Percentiles rank a stretch among this genome's conserved stretches.
These are phyloP conservation scores for Coelogynopora nodosa DNA, from an alignment of 2,888 invertebrate genomes.

Conservation along the genomic window DNA sequence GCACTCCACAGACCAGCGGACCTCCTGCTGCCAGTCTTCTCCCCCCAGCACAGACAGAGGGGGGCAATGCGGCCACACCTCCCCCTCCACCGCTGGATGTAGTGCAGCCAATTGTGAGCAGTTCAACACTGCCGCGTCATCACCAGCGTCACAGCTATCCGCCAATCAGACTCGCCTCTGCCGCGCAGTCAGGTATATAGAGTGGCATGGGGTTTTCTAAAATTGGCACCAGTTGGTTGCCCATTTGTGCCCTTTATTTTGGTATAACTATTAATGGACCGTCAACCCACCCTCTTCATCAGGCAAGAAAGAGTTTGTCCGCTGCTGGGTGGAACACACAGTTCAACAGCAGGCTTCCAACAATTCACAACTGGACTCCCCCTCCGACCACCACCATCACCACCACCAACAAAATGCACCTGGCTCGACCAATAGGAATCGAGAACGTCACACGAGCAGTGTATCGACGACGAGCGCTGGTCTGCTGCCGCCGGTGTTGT, in stretches of 20 bases:
- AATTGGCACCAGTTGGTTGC: too few relatives aligned
- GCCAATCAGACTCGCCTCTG: background rate
- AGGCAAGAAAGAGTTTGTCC: background rate
- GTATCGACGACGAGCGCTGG: background rate
- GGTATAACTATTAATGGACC: too few relatives aligned
- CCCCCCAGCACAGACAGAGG: background rate
- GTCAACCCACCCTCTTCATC: too few relatives aligned
- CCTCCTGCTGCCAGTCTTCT: background rate
- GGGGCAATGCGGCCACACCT: too few relatives aligned
- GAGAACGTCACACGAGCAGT: too few relatives aligned
- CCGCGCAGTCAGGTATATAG: background rate
- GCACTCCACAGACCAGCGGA: background rate
- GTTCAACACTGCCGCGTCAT: too few relatives aligned
- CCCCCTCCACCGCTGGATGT: too few relatives aligned
- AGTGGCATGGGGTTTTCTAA: background rate
- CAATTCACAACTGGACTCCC: background rate
- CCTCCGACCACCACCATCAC: too few relatives aligned
- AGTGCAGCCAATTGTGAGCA: too few relatives aligned
- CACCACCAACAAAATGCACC: background rate
- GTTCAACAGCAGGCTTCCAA: background rate
- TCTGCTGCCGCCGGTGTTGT: background rate
- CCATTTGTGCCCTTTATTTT: too few relatives aligned
- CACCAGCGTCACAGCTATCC: too few relatives aligned
- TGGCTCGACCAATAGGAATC: too few relatives aligned
- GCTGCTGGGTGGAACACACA: background rate